phyloP scores from a whole-genome alignment of 2,888 invertebrate species.

The Calliphora vomitoria region DNA sequence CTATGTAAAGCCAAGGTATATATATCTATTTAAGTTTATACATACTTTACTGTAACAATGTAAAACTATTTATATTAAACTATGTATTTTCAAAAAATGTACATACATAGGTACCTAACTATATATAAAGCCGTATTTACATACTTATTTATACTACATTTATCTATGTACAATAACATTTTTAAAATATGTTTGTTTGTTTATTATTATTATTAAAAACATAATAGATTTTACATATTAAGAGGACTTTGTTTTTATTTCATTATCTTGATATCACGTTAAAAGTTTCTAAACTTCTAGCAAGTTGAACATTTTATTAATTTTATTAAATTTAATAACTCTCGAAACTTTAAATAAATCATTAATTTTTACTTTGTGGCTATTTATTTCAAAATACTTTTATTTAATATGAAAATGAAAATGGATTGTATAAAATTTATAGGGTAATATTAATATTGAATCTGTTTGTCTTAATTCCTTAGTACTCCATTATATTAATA shows the following conservation, averaged over 20 bases:
- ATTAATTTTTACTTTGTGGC: not conserved
- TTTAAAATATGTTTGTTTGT: not conserved
- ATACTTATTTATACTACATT: constrained; percentile 1
- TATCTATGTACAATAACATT: not conserved
- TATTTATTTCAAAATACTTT: not conserved
- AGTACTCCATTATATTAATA: too few relatives aligned
- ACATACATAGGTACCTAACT: not conserved
- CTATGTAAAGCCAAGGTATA: not conserved
- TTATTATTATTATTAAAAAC: not conserved
- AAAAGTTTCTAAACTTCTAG: not conserved
- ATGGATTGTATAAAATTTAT: too few relatives aligned
- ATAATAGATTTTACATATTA: not conserved
- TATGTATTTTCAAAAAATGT: too few relatives aligned
- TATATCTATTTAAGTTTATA: not conserved
- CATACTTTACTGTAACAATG: not conserved
- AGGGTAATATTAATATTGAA: too few relatives aligned
- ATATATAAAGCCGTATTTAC: not conserved
- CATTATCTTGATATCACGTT: constrained; percentile 7
- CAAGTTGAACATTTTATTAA: not conserved
- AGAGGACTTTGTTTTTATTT: constrained; percentile 16
- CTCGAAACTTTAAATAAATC: not conserved
- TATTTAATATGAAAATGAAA: too few relatives aligned
- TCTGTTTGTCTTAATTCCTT: too few relatives aligned
- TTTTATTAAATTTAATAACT: not conserved
- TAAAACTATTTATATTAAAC: too few relatives aligned